These are phyloP conservation scores for Ariopsis seemanni DNA, from an alignment of 2,113 vertebrate species.

Conservation along the genomic window DNA sequence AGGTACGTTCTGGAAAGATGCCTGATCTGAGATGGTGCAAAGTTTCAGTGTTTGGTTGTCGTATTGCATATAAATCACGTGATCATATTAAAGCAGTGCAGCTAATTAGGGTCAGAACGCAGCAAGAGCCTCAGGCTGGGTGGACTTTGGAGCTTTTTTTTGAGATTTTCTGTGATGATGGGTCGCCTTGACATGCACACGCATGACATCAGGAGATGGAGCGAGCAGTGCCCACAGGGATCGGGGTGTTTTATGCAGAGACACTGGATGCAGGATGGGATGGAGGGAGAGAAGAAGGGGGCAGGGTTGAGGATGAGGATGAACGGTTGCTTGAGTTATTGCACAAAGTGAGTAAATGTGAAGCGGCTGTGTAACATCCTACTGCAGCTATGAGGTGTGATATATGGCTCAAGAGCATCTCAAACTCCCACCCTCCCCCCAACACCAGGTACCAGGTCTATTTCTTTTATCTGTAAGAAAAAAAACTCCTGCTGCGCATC, in stretches of 20 bases:
- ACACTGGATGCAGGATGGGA: constrained; percentile 6
- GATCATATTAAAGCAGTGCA: constrained; percentile 19
- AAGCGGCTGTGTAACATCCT: constrained; percentile 18
- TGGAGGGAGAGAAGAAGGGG: constrained; percentile 14
- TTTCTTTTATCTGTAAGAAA: not conserved
- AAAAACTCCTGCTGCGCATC: constrained; percentile 14
- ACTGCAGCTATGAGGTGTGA: constrained; percentile 30
- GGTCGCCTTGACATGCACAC: constrained; percentile 34
- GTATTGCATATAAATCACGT: not conserved
- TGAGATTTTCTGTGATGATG: constrained; percentile 8
- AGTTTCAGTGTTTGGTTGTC: constrained; percentile 21
- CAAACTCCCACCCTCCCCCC: not conserved
- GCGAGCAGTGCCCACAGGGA: constrained; percentile 20
- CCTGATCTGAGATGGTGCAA: constrained; percentile 21
- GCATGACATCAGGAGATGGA: constrained; percentile 27
- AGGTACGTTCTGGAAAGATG: constrained; percentile 23
- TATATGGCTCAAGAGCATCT: constrained; percentile 4
- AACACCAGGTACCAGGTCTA: not conserved
- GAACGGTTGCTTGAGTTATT: constrained; percentile 18
- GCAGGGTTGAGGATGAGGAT: constrained; percentile 11
- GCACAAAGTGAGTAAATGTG: constrained; percentile 41
- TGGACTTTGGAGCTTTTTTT: not conserved
- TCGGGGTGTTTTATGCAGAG: constrained; percentile 31
- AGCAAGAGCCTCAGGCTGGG: not conserved
- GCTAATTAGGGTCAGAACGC: not conserved